Evolutionary conservation across 2,113 vertebrate species (phyloP), one percentile per base, ranked within the genome.

Genomic region (Campylorhamphus procurvoides): DNA sequence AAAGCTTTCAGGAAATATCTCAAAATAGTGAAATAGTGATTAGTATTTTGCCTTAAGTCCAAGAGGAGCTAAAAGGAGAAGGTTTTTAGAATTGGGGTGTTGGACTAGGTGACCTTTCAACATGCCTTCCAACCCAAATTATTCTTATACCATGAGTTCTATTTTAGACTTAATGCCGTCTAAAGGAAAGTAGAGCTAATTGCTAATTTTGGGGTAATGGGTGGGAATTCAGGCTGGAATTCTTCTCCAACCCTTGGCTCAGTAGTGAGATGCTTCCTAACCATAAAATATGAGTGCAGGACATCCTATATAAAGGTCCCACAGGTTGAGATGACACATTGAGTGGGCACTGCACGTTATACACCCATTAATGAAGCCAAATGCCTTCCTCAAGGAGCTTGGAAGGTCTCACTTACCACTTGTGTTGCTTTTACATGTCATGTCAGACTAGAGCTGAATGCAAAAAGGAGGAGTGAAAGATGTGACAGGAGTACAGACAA

Each of bases 101-200:
- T 33, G 15, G 29, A 28, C 23, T 50, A 55, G 68, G 10, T 68
- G 39, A 47, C 49, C 14, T n/a, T 72, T 20, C 27, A n/a, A 81
- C 8, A 46, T 52, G 29, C 11, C 18, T 72, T 55, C 22, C 22
- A 72, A 37, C 44, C 22, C 11, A 17, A 59, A 76, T 15, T 46
- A 7, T 31, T 44, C 27, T 31, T 14, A 37, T 15, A 12, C n/a
- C 22, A 3, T 39, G n/a, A 12, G 17, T 31, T 82, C 40, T 49
- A 6, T 7, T 60, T 77, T n/a, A 29, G 16, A 60, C 75, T 49
- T 25, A 16, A 29, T 13, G 58, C 0, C 0, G 14, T 29, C 40
- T 46, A 50, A 75, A 55, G 29, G 19, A 44, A 84, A 66, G 27
- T 28, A 66, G 18, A 1, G 1, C 15, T 68, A 13, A 25, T n/a